phyloP scores from a whole-genome alignment of 2,888 invertebrate species.

The Platynereis dumerilii region DNA sequence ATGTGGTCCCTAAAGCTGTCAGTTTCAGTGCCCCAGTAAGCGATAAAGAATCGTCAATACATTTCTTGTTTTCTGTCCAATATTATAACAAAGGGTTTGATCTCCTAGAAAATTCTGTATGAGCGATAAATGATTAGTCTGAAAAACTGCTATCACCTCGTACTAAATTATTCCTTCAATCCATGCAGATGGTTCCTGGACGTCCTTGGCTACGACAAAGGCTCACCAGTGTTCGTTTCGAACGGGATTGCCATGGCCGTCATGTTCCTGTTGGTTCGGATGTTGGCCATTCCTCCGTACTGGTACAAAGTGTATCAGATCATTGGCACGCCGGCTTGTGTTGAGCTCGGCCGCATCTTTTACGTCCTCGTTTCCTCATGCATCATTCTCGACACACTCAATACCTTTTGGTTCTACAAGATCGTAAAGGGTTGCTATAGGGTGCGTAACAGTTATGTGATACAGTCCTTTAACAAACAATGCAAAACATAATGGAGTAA shows the following conservation, averaged over 20 bases:
- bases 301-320: slow-evolving; percentile 57
- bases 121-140: no score
- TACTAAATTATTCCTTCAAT: no score
- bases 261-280: slow-evolving; percentile 57
- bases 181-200: slow-evolving; percentile 57
- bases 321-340: slow-evolving; percentile 49
- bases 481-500: no score
- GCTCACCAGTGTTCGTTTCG: slow-evolving; percentile 45
- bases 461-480: no score
- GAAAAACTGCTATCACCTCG: no score
- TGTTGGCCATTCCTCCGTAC: slow-evolving; percentile 56
- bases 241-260: slow-evolving; percentile 60
- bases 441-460: slow-evolving; percentile 36
- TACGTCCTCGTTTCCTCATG: slow-evolving; percentile 55
- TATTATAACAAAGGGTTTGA: no score
- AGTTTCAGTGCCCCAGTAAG: no score
- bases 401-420: slow-evolving; percentile 59
- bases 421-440: slow-evolving; percentile 52
- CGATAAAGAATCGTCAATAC: no score
- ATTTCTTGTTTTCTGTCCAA: no score
- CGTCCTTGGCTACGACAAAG: slow-evolving; percentile 46
- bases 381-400: slow-evolving; percentile 55
- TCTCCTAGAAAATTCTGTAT: no score
- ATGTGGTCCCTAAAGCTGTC: no score
- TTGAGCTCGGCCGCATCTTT: slow-evolving; percentile 54